phyloP scores from a whole-genome alignment of 2,888 invertebrate species.

The Dynastes grantii region DNA sequence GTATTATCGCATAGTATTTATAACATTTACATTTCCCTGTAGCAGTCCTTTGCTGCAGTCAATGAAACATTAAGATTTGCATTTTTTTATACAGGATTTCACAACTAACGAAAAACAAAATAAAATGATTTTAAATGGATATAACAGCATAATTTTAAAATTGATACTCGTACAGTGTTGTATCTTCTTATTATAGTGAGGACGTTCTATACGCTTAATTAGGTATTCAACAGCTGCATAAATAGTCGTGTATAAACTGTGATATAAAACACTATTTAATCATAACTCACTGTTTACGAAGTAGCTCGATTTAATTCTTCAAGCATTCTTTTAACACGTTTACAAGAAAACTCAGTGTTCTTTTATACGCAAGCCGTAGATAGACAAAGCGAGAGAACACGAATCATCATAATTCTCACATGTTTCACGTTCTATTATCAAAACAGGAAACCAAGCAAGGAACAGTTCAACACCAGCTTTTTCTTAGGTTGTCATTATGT shows the following conservation, averaged over 20 bases:
- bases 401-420: constrained; percentile 43
- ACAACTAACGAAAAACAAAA: too few species aligned
- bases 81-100: too few species aligned
- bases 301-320: constrained; percentile 5
- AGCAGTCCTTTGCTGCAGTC: too few species aligned
- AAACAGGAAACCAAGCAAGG: constrained; percentile 43
- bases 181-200: too few species aligned
- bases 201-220: too few species aligned
- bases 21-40: too few species aligned
- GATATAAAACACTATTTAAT: background rate
- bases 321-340: constrained; percentile 4
- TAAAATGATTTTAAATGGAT: too few species aligned
- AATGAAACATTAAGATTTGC: too few species aligned
- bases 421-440: constrained; percentile 41
- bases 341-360: background rate
- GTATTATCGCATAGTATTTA: too few species aligned
- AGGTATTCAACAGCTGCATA: background rate
- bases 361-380: background rate
- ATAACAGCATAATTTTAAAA: too few species aligned
- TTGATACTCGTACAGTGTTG: too few species aligned
- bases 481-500: constrained; percentile 42
- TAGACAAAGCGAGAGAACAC: constrained; percentile 40
- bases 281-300: constrained; percentile 7
- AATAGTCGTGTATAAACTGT: constrained; percentile 3
- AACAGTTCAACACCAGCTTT: constrained; percentile 45